Evolutionary conservation across 30 jellyfish, hydroid and myxozoan species (phyloP).

Genomic region (Calvadosia cruxmelitensis): DNA sequence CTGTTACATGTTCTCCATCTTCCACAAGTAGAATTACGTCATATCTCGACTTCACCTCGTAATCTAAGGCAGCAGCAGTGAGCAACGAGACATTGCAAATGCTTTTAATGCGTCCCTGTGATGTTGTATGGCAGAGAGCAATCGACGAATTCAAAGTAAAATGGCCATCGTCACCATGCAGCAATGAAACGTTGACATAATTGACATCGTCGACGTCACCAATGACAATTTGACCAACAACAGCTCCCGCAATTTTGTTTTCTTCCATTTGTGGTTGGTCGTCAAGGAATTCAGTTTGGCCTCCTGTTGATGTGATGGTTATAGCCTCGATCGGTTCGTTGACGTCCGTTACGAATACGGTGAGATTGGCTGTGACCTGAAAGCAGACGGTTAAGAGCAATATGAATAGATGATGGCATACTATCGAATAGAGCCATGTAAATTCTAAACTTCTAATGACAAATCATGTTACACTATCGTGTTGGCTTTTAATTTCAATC

Average conservation of each 20-base stretch:
- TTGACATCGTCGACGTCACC: constrained; percentile 8
- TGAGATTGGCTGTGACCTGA: constrained; percentile 6
- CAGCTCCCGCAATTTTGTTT: not conserved
- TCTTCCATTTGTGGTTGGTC: not conserved
- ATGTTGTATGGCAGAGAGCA: not conserved
- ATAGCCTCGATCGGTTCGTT: constrained; percentile 27
- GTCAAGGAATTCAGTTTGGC: not conserved
- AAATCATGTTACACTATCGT: too few relatives aligned
- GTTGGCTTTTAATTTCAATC: too few relatives aligned
- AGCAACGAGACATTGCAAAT: constrained; percentile 2
- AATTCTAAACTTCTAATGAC: too few relatives aligned
- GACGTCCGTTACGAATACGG: constrained; percentile 15
- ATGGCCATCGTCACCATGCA: not conserved
- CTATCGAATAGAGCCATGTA: too few relatives aligned
- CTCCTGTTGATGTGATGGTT: not conserved
- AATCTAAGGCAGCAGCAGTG: not conserved
- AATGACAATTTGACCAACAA: constrained; percentile 16
- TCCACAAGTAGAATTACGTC: not conserved
- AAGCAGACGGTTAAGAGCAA: too few relatives aligned
- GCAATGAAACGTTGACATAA: not conserved
- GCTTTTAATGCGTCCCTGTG: not conserved
- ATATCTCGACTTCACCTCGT: constrained; percentile 4
- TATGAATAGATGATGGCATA: too few relatives aligned
- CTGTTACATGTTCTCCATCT: constrained; percentile 12
- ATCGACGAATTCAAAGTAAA: not conserved